Percentiles rank a stretch among this genome's conserved stretches.
These are phyloP conservation scores for Platygyra sinensis DNA, from an alignment of 64 coral and sea anemone species.

Conservation along the genomic window DNA sequence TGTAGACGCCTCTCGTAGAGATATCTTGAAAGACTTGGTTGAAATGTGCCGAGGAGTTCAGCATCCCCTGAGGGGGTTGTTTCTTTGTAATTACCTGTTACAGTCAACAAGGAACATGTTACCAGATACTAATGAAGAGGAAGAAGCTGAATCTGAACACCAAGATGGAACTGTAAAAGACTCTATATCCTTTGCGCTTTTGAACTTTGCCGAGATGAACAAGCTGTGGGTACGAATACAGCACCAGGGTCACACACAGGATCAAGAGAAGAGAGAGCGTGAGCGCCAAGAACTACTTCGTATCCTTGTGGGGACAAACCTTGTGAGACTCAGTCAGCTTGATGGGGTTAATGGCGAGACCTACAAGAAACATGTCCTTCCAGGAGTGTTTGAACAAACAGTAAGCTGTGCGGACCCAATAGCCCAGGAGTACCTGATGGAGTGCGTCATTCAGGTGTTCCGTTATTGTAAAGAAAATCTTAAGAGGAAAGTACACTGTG, in stretches of 20 bases:
- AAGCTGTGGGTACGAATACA: conserved; percentile 98
- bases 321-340: conserved; percentile 91
- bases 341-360: conserved; percentile 83
- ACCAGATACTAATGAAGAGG: conserved; percentile 77
- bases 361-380: conserved; percentile 71
- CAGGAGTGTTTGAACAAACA: conserved; percentile 67
- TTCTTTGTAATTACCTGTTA: conserved; percentile 91
- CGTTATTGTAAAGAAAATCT: too few species aligned
- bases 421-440: conserved; percentile 99
- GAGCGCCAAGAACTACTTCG: conserved; percentile 91
- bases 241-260: conserved; percentile 90
- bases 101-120: conserved; percentile 91
- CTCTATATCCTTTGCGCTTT: conserved; percentile 86
- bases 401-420: conserved; percentile 81
- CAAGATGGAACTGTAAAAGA: conserved; percentile 90
- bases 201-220: too few species aligned
- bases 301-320: conserved; percentile 94
- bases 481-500: too few species aligned
- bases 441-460: too few species aligned
- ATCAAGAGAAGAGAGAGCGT: conserved; percentile 84
- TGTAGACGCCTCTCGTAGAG: too few species aligned
- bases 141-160: conserved; percentile 52
- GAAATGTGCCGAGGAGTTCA: conserved; percentile 98
- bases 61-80: conserved; percentile 88
- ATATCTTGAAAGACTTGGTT: too few species aligned